Evolutionary conservation across 2,888 invertebrate genomes (phyloP).

Genomic region (Pedicia rivosa): DNA sequence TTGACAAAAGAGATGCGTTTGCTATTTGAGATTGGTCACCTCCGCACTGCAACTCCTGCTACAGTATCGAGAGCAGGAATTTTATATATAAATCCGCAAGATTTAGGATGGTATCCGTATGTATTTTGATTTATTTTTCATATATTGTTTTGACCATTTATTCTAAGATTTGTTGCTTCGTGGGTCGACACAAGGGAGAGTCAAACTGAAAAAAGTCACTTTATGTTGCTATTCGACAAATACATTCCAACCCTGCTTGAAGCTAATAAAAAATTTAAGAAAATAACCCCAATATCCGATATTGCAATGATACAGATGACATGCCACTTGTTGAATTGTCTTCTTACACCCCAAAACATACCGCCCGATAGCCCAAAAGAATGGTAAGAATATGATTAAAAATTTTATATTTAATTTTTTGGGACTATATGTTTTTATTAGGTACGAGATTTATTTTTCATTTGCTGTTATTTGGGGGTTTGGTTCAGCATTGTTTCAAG

Average conservation of each 20-base stretch:
- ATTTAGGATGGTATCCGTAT: conserved; percentile 87
- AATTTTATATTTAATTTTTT: too few relatives aligned
- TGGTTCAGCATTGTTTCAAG: conserved; percentile 81
- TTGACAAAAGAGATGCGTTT: conserved; percentile 77
- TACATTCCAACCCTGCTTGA: conserved; percentile 79
- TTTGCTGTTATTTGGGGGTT: conserved; percentile 88
- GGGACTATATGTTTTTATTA: too few relatives aligned
- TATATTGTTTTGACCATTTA: neutral
- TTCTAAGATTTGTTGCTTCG: conserved; percentile 55
- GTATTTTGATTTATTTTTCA: neutral
- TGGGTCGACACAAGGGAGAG: conserved; percentile 69
- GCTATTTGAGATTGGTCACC: conserved; percentile 79
- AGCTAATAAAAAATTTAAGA: conserved; percentile 60
- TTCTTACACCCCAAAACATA: conserved; percentile 62
- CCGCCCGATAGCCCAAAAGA: conserved; percentile 85
- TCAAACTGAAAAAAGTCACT: conserved; percentile 57
- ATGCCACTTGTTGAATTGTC: conserved; percentile 71
- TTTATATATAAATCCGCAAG: conserved; percentile 83
- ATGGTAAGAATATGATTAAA: too few relatives aligned
- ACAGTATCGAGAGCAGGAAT: conserved; percentile 92
- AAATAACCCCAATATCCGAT: conserved; percentile 81
- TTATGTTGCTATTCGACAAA: conserved; percentile 85
- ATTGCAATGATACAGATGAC: conserved; percentile 79
- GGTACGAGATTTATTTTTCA: conserved; percentile 81
- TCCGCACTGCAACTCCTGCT: conserved; percentile 86